A percentile compares a stretch with the other conserved stretches of the same genome.
phyloP scores from a whole-genome alignment of 2,113 vertebrate species.

The Cranoglanis bouderius region DNA sequence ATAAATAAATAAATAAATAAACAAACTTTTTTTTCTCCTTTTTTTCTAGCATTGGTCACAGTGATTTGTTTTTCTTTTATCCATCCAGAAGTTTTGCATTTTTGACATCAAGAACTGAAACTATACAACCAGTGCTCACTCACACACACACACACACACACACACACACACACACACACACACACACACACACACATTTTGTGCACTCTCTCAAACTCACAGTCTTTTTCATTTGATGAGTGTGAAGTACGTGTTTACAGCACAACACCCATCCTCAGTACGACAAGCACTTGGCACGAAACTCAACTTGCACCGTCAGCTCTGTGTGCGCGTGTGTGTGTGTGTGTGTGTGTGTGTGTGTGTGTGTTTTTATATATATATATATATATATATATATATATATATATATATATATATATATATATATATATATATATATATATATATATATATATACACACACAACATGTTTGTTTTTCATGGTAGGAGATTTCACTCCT shows the following conservation, averaged over 20 bases:
- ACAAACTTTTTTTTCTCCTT: conserved; percentile 60
- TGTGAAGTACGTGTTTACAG: conserved; percentile 33
- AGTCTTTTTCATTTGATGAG: not conserved
- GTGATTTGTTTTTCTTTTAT: conserved; percentile 69
- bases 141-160: conserved; percentile 61
- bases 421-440: too few species aligned
- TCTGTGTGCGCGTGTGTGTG: not conserved
- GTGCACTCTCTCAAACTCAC: not conserved
- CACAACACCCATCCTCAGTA: conserved; percentile 59
- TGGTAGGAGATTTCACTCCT: conserved; percentile 72
- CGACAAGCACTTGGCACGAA: conserved; percentile 70
- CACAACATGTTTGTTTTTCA: conserved; percentile 64
- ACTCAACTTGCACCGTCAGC: conserved; percentile 66
- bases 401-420: too few species aligned
- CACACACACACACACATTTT: conserved; percentile 59
- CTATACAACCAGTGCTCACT: conserved; percentile 59
- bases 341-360: not conserved
- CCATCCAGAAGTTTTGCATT: conserved; percentile 61
- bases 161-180: conserved; percentile 59
- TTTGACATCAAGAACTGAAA: conserved; percentile 62
- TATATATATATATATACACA: too few species aligned
- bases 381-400: too few species aligned
- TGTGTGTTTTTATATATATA: conserved; percentile 34
- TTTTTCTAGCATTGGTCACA: conserved; percentile 75
- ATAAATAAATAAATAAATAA: conserved; percentile 65